Percentiles rank a stretch among this genome's conserved stretches.
phyloP scores from a whole-genome alignment of 2,113 vertebrate genomes.

The Pachycephala philippinensis region DNA sequence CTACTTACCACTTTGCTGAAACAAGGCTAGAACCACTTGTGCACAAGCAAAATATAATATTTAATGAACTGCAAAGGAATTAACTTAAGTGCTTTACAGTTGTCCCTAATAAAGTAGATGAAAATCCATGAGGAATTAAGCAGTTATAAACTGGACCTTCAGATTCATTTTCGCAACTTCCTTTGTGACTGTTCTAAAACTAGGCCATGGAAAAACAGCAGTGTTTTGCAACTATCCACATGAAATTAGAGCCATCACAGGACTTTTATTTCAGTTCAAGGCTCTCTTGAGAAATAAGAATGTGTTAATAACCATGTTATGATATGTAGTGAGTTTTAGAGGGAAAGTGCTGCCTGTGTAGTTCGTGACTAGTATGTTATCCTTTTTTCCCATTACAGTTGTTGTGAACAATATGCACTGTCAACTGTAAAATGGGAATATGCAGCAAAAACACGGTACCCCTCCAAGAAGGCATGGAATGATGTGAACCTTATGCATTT shows the following conservation, averaged over 20 bases:
- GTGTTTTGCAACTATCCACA: neutral
- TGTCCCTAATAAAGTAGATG: neutral
- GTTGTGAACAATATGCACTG: slow-evolving; percentile 55
- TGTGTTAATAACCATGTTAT: neutral
- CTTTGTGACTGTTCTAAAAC: neutral
- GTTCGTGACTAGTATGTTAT: neutral
- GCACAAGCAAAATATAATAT: neutral
- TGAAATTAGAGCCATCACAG: neutral
- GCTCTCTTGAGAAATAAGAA: neutral
- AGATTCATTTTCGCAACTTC: neutral
- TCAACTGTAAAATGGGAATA: slow-evolving; percentile 84
- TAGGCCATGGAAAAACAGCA: neutral
- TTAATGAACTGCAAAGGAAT: slow-evolving; percentile 43
- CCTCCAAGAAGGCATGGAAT: slow-evolving; percentile 88
- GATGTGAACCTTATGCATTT: slow-evolving; percentile 81
- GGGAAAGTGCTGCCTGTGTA: neutral
- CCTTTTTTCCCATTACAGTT: slow-evolving; percentile 82
- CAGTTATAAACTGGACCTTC: neutral
- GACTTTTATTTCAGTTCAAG: neutral
- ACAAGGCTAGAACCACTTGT: neutral
- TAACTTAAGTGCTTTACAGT: neutral
- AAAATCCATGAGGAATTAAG: neutral
- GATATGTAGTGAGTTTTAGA: neutral
- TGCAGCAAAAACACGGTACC: slow-evolving; percentile 95
- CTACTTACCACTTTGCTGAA: neutral